A percentile compares a stretch with the other conserved stretches of the same genome.
Evolutionary conservation across 1,140 invertebrate species (phyloP).

Genomic region (Apis cerana): DNA sequence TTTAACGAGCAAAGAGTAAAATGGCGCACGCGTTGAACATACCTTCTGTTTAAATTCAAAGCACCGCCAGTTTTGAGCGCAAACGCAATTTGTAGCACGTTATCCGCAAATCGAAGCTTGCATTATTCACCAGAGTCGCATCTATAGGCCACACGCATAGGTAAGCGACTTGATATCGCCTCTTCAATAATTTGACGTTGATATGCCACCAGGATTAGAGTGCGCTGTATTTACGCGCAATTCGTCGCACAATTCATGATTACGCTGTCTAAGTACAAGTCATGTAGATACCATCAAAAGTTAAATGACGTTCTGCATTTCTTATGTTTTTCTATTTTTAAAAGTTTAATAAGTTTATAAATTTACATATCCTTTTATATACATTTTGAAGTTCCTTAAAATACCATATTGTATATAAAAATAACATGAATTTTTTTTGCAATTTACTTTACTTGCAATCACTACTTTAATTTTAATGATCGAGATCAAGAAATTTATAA

Average conservation of each 20-base stretch:
- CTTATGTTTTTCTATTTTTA: neutral
- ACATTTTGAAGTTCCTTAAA: neutral
- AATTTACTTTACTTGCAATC: neutral
- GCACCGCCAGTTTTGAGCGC: conserved; percentile 74
- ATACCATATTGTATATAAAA: neutral
- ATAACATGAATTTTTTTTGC: neutral
- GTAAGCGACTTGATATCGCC: conserved; percentile 68
- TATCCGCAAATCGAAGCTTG: conserved; percentile 74
- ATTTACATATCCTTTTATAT: neutral
- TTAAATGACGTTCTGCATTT: conserved; percentile 44
- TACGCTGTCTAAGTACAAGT: conserved; percentile 51
- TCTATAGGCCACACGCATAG: conserved; percentile 68
- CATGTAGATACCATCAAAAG: conserved; percentile 45
- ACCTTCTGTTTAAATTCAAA: conserved; percentile 79
- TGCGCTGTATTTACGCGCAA: conserved; percentile 68
- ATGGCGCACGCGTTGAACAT: conserved; percentile 79
- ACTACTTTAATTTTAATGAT: neutral
- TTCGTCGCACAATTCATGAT: conserved; percentile 63
- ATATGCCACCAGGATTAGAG: conserved; percentile 66
- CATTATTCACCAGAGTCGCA: conserved; percentile 65
- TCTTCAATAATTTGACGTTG: conserved; percentile 72
- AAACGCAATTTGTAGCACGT: conserved; percentile 78
- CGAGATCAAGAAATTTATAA: neutral
- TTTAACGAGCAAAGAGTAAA: conserved; percentile 71
- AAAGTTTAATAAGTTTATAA: neutral